A percentile compares a stretch with the other conserved stretches of the same genome.
Conservation (phyloP, 2,113 vertebrate genomes). For the Gallinago paraguaiae region DNA sequence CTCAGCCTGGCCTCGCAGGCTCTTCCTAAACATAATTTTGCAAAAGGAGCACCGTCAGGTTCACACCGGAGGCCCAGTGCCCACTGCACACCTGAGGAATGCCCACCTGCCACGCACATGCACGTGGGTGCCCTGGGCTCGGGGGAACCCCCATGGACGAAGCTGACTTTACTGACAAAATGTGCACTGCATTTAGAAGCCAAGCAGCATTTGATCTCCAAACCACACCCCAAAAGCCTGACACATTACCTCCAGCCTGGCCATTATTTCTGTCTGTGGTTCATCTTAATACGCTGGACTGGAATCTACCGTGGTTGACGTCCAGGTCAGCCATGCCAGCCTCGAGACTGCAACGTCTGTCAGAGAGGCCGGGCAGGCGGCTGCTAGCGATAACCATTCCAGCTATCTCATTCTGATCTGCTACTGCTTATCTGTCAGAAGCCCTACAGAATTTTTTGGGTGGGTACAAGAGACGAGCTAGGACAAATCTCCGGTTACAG, state of each 20-base stretch:
- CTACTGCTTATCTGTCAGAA: neutral
- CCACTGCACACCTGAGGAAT: neutral
- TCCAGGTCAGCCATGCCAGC: neutral
- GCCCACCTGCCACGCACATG: rapidly evolving
- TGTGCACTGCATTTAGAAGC: rapidly evolving
- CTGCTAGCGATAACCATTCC: neutral
- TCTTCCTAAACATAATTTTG: neutral
- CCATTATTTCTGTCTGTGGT: neutral
- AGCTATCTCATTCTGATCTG: neutral
- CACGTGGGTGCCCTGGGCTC: neutral
- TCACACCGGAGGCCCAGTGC: neutral
- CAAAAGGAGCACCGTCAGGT: neutral
- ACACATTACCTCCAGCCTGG: neutral
- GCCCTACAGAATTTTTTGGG: neutral
- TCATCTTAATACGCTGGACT: neutral
- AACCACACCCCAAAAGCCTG: neutral
- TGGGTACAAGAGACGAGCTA: neutral
- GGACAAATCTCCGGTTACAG: neutral
- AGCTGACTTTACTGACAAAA: neutral
- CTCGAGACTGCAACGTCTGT: neutral
- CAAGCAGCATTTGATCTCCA: neutral
- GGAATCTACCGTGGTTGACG: neutral
- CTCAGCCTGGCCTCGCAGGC: neutral
- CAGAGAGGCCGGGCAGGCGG: neutral
- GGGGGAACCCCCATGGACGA: neutral